Evolutionary conservation across 2,113 vertebrate species (phyloP), one percentile per base, ranked within the genome.

Genomic region (Pseudopodoces humilis): DNA sequence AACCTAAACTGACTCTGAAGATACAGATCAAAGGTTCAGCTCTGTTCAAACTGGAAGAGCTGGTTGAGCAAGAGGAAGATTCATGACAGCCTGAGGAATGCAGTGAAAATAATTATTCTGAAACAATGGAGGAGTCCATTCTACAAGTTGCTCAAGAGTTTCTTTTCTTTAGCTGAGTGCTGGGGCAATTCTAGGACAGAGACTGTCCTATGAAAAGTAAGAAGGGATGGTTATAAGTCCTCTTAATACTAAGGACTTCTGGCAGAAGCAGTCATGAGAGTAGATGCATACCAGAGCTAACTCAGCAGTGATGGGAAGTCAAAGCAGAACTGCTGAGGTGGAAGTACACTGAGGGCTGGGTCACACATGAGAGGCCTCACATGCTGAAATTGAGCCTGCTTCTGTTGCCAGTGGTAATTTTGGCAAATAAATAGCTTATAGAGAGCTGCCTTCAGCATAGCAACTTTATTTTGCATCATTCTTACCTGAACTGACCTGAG

Each of bases 41-140:
- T 64, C 71, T 65, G 67, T 79, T 74, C 52, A 41, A 19, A 81
- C 94, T 95, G 89, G 91, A 86, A 90, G 74, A 88, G 69, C 81
- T 47, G 74, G 93, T 92, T 96, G 75, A 72, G 91, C 94, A 91
- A 94, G 92, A 81, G 52, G 44, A 77, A 81, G 81, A 87, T 92
- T 92, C 86, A 55, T 93, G 92, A 75, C 44, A 77, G 82, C 59
- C 64, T 33, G 31, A 92, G 86, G 94, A 96, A 94, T 91, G 46
- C 49, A 30, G 31, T 41, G 81, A 83, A 83, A 92, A 81, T 30
- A 80, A 94, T 86, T 96, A 65, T 79, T 85, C 91, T 0, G 2
- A 75, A 93, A 95, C 96, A 96, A 95, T 90, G 79, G 78, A 83
- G 15, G 16, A 87, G 50, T 24, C 62, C 9, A 5, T 47, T 68